Evolutionary conservation across 2,113 vertebrate species (phyloP), one percentile per base, ranked within the genome.

Genomic region (Rhizomys pruinosus): DNA sequence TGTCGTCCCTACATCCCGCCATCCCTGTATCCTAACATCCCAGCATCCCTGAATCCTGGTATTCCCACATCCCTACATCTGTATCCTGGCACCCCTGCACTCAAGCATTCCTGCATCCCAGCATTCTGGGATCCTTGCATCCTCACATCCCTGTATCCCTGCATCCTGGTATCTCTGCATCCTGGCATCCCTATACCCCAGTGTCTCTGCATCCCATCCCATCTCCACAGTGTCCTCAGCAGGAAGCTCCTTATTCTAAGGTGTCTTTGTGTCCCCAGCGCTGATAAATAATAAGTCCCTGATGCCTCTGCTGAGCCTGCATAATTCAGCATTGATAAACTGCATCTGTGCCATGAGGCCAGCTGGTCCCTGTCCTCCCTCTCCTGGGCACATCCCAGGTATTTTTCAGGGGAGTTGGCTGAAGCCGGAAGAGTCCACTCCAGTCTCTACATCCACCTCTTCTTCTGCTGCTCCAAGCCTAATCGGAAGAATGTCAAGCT

Each of bases 241-340:
- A 94, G 92, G 44, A 1, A 69, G 17, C 84, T 90, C 95, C 96
- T 96, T 96, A 90, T 94, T 89, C 97, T 91, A 84, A 97, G 97
- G 94, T 69, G 81, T 91, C 95, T 96, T 93, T 93, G 93, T 95
- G 85, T 96, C 94, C 87, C 94, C 78, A 29, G 96, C 91, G 87
- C 78, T 96, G 96, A 96, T 97, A 89, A 97, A 97, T 93, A 95
- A 77, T 92, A 94, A 92, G 52, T 77, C 95, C 95, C 92, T 0
- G 82, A 72, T 0, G 71, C 84, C 89, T 97, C 94, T 89, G 97
- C 97, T 94, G 97, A 97, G 96, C 92, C 79, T 95, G 96, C 87
- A 69, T 96, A 37, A 93, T 97, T 97, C 93, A 97, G 97, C 91
- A 68, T 81, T 86, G 91, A 94, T 96, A 97, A 89, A 96, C 95